These are phyloP conservation scores for Podarcis cretensis DNA, from an alignment of 2,113 vertebrate species.

Conservation along the genomic window DNA sequence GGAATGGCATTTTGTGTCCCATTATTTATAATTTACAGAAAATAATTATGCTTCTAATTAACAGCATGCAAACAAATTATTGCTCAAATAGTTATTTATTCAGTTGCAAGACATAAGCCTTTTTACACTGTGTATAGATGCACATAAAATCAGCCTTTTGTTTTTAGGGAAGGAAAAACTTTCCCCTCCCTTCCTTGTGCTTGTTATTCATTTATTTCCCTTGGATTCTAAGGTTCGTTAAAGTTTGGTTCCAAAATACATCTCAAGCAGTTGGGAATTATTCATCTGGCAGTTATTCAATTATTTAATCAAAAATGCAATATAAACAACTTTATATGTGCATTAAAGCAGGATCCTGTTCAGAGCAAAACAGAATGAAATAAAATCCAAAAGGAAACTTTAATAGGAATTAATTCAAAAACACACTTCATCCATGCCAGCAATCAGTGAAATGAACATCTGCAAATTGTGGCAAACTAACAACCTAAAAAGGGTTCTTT, in stretches of 20 bases:
- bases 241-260: constrained; percentile 19
- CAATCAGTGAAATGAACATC: constrained; percentile 9
- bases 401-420: neutral
- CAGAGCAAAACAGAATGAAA: neutral
- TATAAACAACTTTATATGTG: neutral
- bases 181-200: neutral
- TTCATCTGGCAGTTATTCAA: constrained; percentile 26
- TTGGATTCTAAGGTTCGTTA: constrained; percentile 45
- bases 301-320: constrained; percentile 34
- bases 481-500: no score
- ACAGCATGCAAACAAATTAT: constrained; percentile 80
- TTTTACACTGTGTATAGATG: constrained; percentile 50
- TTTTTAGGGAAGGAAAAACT: neutral
- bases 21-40: constrained; percentile 83
- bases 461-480: neutral
- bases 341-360: neutral
- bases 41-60: constrained; percentile 85
- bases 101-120: constrained; percentile 63
- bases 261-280: constrained; percentile 25
- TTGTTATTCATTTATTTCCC: constrained; percentile 46
- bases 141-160: constrained; percentile 55
- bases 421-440: neutral
- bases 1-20: constrained; percentile 72
- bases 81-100: constrained; percentile 79
- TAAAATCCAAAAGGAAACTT: neutral